Base-by-base conservation (phyloP, 2,113 vertebrate species). In the Caranx ignobilis region DNA sequence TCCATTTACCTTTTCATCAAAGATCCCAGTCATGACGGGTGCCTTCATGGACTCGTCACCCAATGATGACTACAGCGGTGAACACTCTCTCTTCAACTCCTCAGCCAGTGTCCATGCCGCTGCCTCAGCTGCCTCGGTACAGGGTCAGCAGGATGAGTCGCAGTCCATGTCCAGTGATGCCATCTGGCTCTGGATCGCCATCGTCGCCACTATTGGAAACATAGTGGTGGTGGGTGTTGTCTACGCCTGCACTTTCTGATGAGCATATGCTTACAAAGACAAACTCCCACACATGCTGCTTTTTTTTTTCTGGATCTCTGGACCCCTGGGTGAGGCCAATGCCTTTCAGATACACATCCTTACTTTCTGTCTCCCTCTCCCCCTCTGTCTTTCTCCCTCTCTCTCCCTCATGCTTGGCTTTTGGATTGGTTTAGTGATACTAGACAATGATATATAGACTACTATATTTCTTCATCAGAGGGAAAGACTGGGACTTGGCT, bases 41-140 rank as follows among this genome's bases (percentile, higher is more conserved):
- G 98, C 96, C 35, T 99, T 99, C 93, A 98, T 99, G 98, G 98
- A 99, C 93, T 97, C 97, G 86, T 99, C 98, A 0, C 96, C 97
- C 60, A 97, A 96, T 0, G 97, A 99, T 32, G 98, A 99, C 93
- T 99, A 98, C 94, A 97, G 97, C 50, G 95, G 96, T 0, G 98
- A 99, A 26, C 97, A 98, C 89, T 99, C 98, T 5, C 95, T 99
- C 88, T 99, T 99, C 86, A 98, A 98, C 93, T 99, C 98, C 1
- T 97, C 98, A 0, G 96, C 95, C 93, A 99, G 96, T 0, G 96
- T 98, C 85, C 96, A 98, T 39, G 94, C 91, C 0, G 89, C 91
- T 0, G 89, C 95, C 7, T 95, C 96, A 0, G 93, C 96, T 3
- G 94, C 89, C 2, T 92, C 94, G 0, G 94, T 94, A 35, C 96